Evolutionary conservation across 2,888 invertebrate species (phyloP).

Genomic region (Cyaniris semiargus): DNA sequence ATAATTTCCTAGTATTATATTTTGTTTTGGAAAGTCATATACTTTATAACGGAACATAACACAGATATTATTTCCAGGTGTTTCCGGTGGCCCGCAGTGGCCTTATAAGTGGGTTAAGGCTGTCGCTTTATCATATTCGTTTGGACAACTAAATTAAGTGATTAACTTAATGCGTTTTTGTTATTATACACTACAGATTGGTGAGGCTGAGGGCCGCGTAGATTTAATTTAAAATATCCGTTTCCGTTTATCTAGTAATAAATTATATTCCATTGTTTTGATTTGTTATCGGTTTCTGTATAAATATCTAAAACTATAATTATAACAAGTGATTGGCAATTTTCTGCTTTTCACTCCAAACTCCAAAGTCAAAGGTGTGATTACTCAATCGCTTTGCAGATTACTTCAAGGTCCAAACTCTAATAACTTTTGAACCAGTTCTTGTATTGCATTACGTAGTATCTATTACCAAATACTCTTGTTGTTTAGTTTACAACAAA

Average conservation of each 20-base stretch:
- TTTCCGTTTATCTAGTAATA: not conserved
- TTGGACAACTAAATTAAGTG: constrained; percentile 14
- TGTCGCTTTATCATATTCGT: not conserved
- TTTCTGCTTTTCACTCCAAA: not conserved
- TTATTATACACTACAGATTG: constrained; percentile 10
- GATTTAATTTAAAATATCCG: not conserved
- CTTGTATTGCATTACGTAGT: not conserved
- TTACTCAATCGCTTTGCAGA: constrained; percentile 11
- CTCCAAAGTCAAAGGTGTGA: not conserved
- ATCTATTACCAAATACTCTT: not conserved
- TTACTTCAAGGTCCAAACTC: not conserved
- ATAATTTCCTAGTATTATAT: too few species aligned
- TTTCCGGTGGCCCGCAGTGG: not conserved
- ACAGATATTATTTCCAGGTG: constrained; percentile 5
- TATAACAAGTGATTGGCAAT: not conserved
- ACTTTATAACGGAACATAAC: not conserved
- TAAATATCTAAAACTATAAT: not conserved
- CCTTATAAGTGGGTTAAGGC: constrained; percentile 25
- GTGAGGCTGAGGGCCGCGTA: not conserved
- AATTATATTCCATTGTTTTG: not conserved
- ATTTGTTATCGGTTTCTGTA: not conserved
- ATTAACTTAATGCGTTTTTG: constrained; percentile 32
- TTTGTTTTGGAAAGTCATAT: too few species aligned
- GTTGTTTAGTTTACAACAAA: not conserved
- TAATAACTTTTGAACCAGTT: not conserved